Evolutionary conservation across 2,113 vertebrate genomes (phyloP).

Genomic region (Clarias macrocephalus): DNA sequence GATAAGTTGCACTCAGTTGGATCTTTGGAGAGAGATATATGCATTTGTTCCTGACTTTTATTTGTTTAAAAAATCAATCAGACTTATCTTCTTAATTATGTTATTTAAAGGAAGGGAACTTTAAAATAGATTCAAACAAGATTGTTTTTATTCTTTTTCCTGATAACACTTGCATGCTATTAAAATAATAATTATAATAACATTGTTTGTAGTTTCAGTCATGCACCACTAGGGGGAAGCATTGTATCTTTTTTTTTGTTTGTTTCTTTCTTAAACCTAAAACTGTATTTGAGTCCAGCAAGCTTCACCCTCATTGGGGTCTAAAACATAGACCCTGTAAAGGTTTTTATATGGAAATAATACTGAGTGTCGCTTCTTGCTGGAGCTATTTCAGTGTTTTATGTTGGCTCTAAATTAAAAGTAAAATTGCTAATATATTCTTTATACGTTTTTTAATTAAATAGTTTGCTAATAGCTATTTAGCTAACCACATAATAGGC

Average conservation of each 20-base stretch:
- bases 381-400: not conserved
- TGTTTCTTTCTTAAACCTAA: no score
- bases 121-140: not conserved
- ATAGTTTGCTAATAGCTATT: not conserved
- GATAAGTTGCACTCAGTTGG: not conserved
- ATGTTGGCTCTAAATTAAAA: not conserved
- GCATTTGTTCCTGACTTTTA: not conserved
- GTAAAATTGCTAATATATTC: no score
- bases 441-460: not conserved
- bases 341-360: conserved; percentile 7
- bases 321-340: not conserved
- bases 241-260: conserved; percentile 42
- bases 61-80: not conserved
- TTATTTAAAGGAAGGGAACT: not conserved
- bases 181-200: not conserved
- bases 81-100: not conserved
- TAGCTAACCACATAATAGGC: not conserved
- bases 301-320: not conserved
- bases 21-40: not conserved
- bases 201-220: not conserved
- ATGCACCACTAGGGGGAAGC: conserved; percentile 66
- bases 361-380: not conserved
- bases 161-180: not conserved
- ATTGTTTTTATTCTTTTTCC: not conserved
- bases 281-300: not conserved